Conservation (phyloP, 2,113 vertebrate species). For the Calcarius ornatus region DNA sequence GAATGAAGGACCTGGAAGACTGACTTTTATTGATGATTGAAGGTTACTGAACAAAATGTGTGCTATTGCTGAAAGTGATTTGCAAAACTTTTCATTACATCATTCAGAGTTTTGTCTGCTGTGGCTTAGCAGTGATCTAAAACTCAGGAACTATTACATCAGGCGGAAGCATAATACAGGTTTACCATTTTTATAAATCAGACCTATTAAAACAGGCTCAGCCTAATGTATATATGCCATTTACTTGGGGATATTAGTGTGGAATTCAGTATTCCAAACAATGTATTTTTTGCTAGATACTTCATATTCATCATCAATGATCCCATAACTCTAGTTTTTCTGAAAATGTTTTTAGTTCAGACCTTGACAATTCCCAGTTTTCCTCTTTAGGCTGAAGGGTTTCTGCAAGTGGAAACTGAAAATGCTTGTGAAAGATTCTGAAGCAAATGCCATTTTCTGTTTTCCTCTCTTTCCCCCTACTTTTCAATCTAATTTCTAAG, state of each 20-base stretch:
- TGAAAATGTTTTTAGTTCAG: neutral
- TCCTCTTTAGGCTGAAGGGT: neutral
- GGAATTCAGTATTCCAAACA: constrained; percentile 58
- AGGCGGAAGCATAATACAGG: constrained; percentile 60
- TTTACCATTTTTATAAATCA: constrained; percentile 63
- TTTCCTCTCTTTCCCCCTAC: neutral
- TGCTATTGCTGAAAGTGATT: neutral
- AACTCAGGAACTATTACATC: constrained; percentile 68
- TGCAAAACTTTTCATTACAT: constrained; percentile 36
- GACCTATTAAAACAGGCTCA: constrained; percentile 12
- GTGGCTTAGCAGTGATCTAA: constrained; percentile 47
- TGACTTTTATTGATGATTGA: constrained; percentile 93
- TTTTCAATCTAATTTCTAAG: neutral
- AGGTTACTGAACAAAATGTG: neutral
- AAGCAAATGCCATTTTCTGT: neutral
- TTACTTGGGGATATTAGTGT: constrained; percentile 54
- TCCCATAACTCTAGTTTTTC: neutral
- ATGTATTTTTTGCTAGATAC: neutral
- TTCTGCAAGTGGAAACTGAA: neutral
- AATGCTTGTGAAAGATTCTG: neutral
- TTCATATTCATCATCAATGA: neutral
- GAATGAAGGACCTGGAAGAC: constrained; percentile 90
- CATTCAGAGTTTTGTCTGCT: constrained; percentile 62
- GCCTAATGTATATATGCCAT: constrained; percentile 51
- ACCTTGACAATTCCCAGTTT: neutral